A percentile compares a stretch with the other conserved stretches of the same genome.
Conservation (phyloP, 2,113 vertebrate species). For the Stictonetta naevosa region DNA sequence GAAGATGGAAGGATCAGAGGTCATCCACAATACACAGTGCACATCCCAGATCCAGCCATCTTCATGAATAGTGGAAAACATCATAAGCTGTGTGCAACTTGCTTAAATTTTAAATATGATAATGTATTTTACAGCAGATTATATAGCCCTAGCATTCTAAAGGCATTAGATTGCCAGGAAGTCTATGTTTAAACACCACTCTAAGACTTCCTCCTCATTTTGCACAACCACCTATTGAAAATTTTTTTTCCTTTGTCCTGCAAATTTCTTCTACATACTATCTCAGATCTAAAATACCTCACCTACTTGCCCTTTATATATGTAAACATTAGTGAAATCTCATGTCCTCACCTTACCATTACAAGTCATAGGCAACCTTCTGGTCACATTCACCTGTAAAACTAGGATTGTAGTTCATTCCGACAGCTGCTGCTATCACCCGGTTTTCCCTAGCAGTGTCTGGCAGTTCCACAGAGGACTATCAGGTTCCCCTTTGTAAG, state of each 20-base stretch:
- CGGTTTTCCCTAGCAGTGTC: neutral
- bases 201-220: neutral
- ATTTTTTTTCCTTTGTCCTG: neutral
- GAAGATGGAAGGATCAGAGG: neutral
- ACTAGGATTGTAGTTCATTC: neutral
- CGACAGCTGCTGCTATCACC: neutral
- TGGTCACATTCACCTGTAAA: neutral
- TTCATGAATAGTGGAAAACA: neutral
- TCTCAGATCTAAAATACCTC: neutral
- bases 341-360: neutral
- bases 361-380: neutral
- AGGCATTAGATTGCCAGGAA: neutral
- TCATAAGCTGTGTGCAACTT: neutral
- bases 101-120: neutral
- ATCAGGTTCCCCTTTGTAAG: neutral
- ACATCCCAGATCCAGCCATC: neutral
- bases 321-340: neutral
- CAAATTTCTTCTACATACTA: neutral
- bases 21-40: neutral
- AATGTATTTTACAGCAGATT: neutral
- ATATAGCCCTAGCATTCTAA: neutral
- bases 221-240: neutral
- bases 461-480: neutral
- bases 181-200: neutral
- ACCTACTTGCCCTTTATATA: neutral